Conservation (phyloP, 2,888 invertebrate species). For the Agonopterix alstromeriana region DNA sequence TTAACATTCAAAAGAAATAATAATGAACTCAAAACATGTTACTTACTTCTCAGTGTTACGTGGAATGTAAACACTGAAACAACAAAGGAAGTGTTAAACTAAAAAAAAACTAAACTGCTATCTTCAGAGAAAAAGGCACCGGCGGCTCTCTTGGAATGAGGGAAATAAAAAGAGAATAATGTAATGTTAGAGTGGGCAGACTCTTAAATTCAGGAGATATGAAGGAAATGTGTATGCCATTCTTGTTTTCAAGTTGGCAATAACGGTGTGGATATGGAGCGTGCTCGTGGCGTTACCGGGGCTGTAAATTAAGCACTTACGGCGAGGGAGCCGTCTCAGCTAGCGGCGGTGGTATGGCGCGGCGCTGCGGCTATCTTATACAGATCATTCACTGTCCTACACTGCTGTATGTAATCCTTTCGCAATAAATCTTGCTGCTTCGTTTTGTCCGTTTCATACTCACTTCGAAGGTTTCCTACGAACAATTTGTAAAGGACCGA, state of each 20-base stretch:
- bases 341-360: not conserved
- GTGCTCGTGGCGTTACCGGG: slow-evolving; percentile 69
- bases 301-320: slow-evolving; percentile 65
- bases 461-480: too few relatives aligned
- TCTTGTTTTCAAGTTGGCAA: slow-evolving; percentile 73
- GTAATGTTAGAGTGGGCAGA: slow-evolving; percentile 51
- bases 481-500: too few relatives aligned
- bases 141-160: slow-evolving; percentile 23
- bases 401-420: slow-evolving; percentile 1
- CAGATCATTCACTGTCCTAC: slow-evolving; percentile 46
- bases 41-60: not conserved
- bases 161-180: slow-evolving; percentile 44
- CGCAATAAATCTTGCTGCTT: slow-evolving; percentile 1
- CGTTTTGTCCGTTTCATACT: not conserved
- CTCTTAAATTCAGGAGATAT: slow-evolving; percentile 64
- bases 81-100: slow-evolving; percentile 1
- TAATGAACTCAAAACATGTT: not conserved
- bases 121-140: slow-evolving; percentile 20
- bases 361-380: slow-evolving; percentile 46
- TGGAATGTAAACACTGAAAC: slow-evolving; percentile 2
- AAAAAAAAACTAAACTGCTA: slow-evolving; percentile 11
- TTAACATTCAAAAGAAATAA: not conserved
- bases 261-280: slow-evolving; percentile 70
- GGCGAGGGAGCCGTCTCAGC: slow-evolving; percentile 30
- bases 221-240: slow-evolving; percentile 67